These are phyloP conservation scores for Amblyornis subalaris DNA, from an alignment of 2,113 vertebrate species.

Conservation along the genomic window DNA sequence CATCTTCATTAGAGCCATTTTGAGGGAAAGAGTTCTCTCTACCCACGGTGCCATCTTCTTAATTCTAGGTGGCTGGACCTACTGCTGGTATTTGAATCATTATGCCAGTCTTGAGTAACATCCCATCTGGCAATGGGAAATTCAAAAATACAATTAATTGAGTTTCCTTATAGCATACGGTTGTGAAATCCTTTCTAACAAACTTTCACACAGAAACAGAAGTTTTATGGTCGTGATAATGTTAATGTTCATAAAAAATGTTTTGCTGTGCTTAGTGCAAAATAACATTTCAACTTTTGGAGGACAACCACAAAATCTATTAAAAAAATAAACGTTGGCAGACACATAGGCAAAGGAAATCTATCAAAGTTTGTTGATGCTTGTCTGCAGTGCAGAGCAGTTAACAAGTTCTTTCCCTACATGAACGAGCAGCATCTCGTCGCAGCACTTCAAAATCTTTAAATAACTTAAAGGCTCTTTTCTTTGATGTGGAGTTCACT, in stretches of 20 bases:
- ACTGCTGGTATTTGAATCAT: background rate
- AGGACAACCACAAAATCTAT: background rate
- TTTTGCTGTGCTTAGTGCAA: background rate
- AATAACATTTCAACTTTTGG: background rate
- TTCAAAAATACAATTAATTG: background rate
- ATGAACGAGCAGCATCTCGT: fast-evolving
- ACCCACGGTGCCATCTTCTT: background rate
- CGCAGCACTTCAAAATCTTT: background rate
- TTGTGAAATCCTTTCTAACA: background rate
- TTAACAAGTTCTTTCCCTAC: background rate
- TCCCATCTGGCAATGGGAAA: background rate
- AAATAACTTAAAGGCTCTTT: background rate
- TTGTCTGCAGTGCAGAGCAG: background rate
- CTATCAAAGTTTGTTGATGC: background rate
- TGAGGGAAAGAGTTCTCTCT: background rate
- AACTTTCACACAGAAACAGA: background rate
- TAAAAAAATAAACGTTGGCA: background rate
- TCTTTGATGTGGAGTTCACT: background rate
- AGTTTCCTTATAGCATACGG: background rate
- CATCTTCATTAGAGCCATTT: background rate
- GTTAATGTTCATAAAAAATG: background rate
- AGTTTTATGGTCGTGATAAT: background rate
- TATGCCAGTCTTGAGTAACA: background rate
- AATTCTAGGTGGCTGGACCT: background rate
- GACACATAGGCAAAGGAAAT: background rate